Evolutionary conservation across 2,888 invertebrate species (phyloP).

Genomic region (Glyphotaelius pellucidus): DNA sequence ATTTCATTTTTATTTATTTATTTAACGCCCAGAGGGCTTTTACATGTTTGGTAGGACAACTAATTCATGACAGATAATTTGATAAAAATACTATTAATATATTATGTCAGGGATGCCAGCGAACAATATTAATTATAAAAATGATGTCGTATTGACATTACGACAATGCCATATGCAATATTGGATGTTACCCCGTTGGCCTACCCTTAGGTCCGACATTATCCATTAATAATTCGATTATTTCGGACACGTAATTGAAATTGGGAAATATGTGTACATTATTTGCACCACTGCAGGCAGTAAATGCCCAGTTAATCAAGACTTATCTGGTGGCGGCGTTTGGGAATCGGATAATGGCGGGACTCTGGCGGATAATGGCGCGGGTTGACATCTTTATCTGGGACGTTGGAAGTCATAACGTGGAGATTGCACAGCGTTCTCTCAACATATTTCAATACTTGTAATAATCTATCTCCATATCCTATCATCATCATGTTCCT

Average conservation of each 20-base stretch:
- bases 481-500: too few species aligned
- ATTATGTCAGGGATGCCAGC: neutral
- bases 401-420: neutral
- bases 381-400: conserved; percentile 20
- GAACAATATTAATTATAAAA: neutral
- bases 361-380: neutral
- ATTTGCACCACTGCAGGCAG: conserved; percentile 13
- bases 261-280: neutral
- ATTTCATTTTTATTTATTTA: too few species aligned
- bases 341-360: neutral
- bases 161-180: neutral
- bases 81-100: too few species aligned
- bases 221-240: neutral
- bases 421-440: neutral
- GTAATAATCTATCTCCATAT: neutral
- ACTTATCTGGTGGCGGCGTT: neutral
- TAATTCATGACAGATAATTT: too few species aligned
- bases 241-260: neutral
- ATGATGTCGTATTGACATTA: neutral
- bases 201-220: neutral
- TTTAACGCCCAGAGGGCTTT: too few species aligned
- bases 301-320: conserved; percentile 4
- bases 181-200: neutral
- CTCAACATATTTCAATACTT: neutral
- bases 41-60: too few species aligned